Conservation (phyloP, 2,888 invertebrate genomes). For the Cepaea hortensis region DNA sequence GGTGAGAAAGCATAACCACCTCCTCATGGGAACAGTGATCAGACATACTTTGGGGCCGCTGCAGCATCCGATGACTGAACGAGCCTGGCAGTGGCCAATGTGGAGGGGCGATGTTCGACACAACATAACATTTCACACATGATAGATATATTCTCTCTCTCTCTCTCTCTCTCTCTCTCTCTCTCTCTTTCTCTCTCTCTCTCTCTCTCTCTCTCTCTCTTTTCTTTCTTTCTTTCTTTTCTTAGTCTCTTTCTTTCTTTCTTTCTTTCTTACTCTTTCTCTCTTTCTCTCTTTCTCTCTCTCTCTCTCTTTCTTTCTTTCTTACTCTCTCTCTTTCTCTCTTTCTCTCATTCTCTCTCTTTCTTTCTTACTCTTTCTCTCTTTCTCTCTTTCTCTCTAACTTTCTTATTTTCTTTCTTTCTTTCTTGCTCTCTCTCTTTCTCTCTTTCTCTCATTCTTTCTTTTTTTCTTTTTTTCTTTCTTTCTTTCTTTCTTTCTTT, state of each 20-base stretch:
- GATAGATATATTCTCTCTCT: background rate
- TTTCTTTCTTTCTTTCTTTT: background rate
- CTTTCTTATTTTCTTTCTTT: background rate
- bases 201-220: background rate
- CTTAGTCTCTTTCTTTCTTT: background rate
- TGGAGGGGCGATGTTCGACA: too few species aligned
- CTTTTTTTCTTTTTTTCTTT: background rate
- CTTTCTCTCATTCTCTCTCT: background rate
- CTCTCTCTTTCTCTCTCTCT: background rate
- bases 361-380: background rate
- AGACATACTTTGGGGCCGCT: too few species aligned
- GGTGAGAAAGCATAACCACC: too few species aligned
- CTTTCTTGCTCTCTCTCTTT: background rate
- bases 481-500: background rate
- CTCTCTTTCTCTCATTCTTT: background rate
- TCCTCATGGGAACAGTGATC: too few species aligned
- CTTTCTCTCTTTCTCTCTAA: background rate
- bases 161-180: constrained; percentile 13
- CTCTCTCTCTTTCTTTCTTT: background rate
- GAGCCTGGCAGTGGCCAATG: too few species aligned
- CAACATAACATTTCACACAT: too few species aligned
- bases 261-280: background rate
- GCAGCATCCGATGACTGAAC: too few species aligned
- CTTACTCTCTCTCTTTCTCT: background rate
- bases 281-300: background rate